Conservation (phyloP, 1,140 invertebrate genomes). For the Xylocopa sonorina region DNA sequence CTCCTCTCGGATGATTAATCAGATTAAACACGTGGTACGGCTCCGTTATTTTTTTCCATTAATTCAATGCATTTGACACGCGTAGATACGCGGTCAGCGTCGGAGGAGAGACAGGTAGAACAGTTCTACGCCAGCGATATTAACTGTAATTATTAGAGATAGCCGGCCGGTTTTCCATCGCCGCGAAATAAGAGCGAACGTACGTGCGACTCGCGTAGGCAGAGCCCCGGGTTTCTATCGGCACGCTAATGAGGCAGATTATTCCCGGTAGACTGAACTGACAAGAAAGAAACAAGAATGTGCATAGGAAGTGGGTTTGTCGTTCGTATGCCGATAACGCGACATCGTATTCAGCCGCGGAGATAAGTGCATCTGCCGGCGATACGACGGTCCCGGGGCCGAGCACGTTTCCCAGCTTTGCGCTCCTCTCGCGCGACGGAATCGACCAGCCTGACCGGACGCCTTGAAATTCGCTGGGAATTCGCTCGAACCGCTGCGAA, state of each 20-base stretch:
- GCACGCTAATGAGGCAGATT: slow-evolving; percentile 72
- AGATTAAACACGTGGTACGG: no score
- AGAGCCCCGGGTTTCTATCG: slow-evolving; percentile 63
- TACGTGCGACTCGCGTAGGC: slow-evolving; percentile 51
- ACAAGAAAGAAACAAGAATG: slow-evolving; percentile 65
- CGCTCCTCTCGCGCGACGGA: not conserved
- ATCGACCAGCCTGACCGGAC: not conserved
- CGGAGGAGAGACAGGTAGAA: no score
- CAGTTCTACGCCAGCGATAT: no score
- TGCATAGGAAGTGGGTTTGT: slow-evolving; percentile 74
- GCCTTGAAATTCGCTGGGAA: slow-evolving; percentile 28
- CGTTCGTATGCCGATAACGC: slow-evolving; percentile 65
- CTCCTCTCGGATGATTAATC: no score
- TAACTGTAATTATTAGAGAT: not conserved
- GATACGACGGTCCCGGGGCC: slow-evolving; percentile 50
- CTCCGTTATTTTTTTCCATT: no score
- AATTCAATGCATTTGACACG: no score
- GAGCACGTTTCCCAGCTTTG: slow-evolving; percentile 60
- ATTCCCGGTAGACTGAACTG: slow-evolving; percentile 56
- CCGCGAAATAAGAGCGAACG: not conserved
- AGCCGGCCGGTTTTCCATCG: slow-evolving; percentile 21
- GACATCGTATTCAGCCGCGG: slow-evolving; percentile 50
- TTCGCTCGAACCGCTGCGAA: slow-evolving; percentile 30
- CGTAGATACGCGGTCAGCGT: no score
- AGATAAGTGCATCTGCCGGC: slow-evolving; percentile 69